Percentiles rank a stretch among this genome's conserved stretches.
Evolutionary conservation across 1,140 invertebrate species (phyloP).

Genomic region (Drosophila repleta): DNA sequence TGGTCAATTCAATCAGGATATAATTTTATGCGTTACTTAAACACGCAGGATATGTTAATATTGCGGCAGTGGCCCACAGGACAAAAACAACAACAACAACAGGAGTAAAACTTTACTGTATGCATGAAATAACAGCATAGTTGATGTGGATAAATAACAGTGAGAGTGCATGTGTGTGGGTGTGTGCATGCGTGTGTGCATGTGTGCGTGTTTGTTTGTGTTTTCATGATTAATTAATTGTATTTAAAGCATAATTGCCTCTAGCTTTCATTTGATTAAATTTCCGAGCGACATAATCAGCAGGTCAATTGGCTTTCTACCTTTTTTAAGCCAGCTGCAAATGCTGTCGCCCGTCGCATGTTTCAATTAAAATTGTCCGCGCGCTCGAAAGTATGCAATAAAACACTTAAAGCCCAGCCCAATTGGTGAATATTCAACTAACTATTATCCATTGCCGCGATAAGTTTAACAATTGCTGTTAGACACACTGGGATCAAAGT

Average conservation of each 20-base stretch:
- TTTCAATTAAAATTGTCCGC: conserved; percentile 40
- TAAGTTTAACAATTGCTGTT: too few species aligned
- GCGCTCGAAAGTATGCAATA: conserved; percentile 39
- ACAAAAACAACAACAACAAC: conserved; percentile 9
- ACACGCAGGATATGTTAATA: conserved; percentile 81
- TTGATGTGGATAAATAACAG: conserved; percentile 46
- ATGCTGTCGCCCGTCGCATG: conserved; percentile 12
- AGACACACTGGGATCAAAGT: too few species aligned
- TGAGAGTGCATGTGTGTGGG: conserved; percentile 1
- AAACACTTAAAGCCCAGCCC: background rate
- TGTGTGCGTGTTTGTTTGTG: conserved; percentile 40
- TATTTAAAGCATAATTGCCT: conserved; percentile 82
- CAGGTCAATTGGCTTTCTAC: conserved; percentile 73
- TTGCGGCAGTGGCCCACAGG: conserved; percentile 45
- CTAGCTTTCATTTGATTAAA: conserved; percentile 82
- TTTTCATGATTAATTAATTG: conserved; percentile 82
- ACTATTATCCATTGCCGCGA: background rate
- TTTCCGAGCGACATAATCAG: conserved; percentile 56
- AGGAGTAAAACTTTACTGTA: conserved; percentile 57
- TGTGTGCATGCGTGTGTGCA: background rate
- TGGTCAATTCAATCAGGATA: conserved; percentile 77
- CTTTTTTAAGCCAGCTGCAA: conserved; percentile 46
- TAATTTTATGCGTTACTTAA: conserved; percentile 82
- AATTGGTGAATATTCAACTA: background rate
- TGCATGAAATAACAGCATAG: conserved; percentile 73